These are phyloP conservation scores for Hippocampus abdominalis DNA, from an alignment of 2,113 vertebrate species.

Conservation along the genomic window DNA sequence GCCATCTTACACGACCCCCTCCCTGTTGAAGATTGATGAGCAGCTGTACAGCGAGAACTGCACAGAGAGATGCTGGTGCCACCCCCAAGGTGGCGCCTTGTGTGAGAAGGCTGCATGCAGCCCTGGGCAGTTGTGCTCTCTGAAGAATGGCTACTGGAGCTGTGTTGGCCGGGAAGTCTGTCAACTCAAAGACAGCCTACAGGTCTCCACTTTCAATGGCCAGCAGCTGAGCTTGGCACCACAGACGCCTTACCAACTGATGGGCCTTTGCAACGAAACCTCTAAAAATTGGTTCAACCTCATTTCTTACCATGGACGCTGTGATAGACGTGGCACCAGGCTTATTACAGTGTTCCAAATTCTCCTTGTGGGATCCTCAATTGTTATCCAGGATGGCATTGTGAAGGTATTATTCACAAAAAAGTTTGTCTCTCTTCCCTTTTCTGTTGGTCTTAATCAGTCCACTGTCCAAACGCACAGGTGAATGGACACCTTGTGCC, in stretches of 20 bases:
- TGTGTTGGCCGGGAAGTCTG: constrained; percentile 32
- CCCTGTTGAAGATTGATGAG: constrained; percentile 13
- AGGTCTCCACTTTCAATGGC: constrained; percentile 26
- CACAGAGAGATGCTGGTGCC: constrained; percentile 32
- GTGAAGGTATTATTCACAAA: constrained; percentile 8
- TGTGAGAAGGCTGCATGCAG: constrained; percentile 29
- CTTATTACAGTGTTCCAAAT: constrained; percentile 24
- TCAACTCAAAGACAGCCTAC: constrained; percentile 15
- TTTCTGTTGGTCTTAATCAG: background rate
- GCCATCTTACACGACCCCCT: background rate
- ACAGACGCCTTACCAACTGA: constrained; percentile 25
- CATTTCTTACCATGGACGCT: constrained; percentile 35
- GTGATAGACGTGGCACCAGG: constrained; percentile 6
- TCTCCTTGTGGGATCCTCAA: constrained; percentile 28
- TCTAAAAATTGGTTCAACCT: constrained; percentile 37
- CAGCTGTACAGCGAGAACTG: constrained; percentile 24
- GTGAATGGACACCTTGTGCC: constrained; percentile 19
- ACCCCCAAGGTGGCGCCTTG: constrained; percentile 14
- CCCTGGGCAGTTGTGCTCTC: constrained; percentile 10
- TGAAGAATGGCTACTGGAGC: constrained; percentile 26
- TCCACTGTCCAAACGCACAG: background rate
- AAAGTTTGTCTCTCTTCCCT: background rate
- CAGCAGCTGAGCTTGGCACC: constrained; percentile 18
- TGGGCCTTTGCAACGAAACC: constrained; percentile 20
- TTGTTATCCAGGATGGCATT: constrained; percentile 18